Base-by-base conservation (phyloP, 2,888 invertebrate species). In the Microctonus hyperodae region DNA sequence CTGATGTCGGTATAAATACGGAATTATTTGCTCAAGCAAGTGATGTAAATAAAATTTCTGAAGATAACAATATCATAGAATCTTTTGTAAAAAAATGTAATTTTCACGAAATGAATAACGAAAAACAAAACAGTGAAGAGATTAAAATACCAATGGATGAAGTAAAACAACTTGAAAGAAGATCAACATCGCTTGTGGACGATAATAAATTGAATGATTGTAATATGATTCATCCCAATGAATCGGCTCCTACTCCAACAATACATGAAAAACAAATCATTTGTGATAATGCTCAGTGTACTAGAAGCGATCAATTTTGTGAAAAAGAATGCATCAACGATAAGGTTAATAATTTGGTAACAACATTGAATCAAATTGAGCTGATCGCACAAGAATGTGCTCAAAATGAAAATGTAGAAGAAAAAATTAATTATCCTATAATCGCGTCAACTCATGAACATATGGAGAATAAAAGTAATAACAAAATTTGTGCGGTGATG, bases 41-140 rank as follows among this genome's bases (percentile, higher is more conserved):
- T 0, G 23, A 28, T 1, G 50, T 48, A n/a, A 51, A 57, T 25
- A 55, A 35, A 40, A 35, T 40, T 40, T 22, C 51, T 25, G 28
- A 58, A 56, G 22, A 25, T 40, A 50, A 68, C 44, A 22, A n/a
- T 50, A 28, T 16, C 1, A 13, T 33, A 22, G 22, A 58, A 58
- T 37, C 16, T 16, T 22, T 10, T 13, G 65, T 28, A 16, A 2
- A 16, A 48, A 55, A 1, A 1, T 5, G 25, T 44, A 59, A 63
- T 35, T 35, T 40, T 60, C 22, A 61, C 20, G 62, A 67, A 35
- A n/a, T 51, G 51, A 35, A 44, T 44, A n/a, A 62, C 25, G 59
- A 22, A 37, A 13, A 40, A 13, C 16, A 10, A 31, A 69, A 67
- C 48, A 58, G 65, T 20, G 51, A 22, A 25, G 51, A 59, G 56